Conservation (phyloP, 2,797 vertebrate species). For the Chaenodraco wilsoni region DNA sequence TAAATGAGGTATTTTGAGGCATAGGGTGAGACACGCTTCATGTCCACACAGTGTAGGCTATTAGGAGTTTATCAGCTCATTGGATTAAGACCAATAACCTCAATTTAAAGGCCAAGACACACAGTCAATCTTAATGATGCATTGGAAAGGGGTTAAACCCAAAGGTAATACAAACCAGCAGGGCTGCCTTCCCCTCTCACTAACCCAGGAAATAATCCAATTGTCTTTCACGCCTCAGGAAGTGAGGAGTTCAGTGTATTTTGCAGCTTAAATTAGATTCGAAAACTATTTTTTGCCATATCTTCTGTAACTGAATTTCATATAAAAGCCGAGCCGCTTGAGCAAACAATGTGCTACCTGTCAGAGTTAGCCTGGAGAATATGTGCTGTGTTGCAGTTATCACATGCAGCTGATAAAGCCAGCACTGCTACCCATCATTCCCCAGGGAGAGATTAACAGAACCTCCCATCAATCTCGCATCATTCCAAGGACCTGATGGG, state of each 20-base stretch:
- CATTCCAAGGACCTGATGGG: slow-evolving; percentile 43
- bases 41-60: slow-evolving; percentile 67
- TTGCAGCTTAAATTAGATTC: slow-evolving; percentile 29
- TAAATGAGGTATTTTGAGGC: slow-evolving; percentile 75
- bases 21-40: slow-evolving; percentile 56
- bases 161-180: slow-evolving; percentile 67
- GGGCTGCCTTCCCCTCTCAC: slow-evolving; percentile 53
- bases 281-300: slow-evolving; percentile 3
- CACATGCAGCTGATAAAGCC: slow-evolving; percentile 55
- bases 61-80: slow-evolving; percentile 74
- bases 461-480: slow-evolving; percentile 52
- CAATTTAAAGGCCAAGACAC: slow-evolving; percentile 72
- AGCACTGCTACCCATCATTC: slow-evolving; percentile 40
- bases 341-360: slow-evolving; percentile 30
- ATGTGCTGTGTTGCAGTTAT: slow-evolving; percentile 18
- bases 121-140: slow-evolving; percentile 69
- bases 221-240: slow-evolving; percentile 59
- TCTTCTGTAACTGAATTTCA: slow-evolving; percentile 27
- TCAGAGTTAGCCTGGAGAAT: slow-evolving; percentile 33
- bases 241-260: slow-evolving; percentile 34
- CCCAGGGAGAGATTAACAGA: slow-evolving; percentile 55
- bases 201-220: slow-evolving; percentile 60
- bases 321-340: slow-evolving; percentile 16
- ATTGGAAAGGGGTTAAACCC: slow-evolving; percentile 70
- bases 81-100: slow-evolving; percentile 78